Evolutionary conservation across 2,888 invertebrate species (phyloP).

Genomic region (Lamproptera curius): DNA sequence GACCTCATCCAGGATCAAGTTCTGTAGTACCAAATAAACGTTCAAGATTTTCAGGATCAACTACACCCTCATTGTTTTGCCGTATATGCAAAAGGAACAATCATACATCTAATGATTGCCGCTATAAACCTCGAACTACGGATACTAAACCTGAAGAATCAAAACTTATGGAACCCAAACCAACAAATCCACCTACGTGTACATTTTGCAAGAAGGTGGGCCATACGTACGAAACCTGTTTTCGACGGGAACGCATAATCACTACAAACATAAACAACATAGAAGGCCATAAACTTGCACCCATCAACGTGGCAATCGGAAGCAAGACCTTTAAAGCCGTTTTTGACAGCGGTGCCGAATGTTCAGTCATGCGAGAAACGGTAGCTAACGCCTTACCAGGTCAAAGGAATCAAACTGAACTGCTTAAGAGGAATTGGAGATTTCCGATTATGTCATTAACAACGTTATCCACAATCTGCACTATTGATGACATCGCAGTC

Average conservation of each 20-base stretch:
- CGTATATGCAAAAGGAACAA: constrained; percentile 17
- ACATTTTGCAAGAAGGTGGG: constrained; percentile 28
- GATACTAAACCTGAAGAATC: too few species aligned
- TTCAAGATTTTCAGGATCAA: not conserved
- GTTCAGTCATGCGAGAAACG: constrained; percentile 31
- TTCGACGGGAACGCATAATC: constrained; percentile 24
- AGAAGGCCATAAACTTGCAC: constrained; percentile 16
- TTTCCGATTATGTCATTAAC: constrained; percentile 15
- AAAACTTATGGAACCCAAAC: too few species aligned
- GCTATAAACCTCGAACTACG: constrained; percentile 13
- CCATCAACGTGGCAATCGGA: constrained; percentile 21
- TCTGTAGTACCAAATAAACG: constrained; percentile 5
- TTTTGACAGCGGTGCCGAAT: constrained; percentile 36
- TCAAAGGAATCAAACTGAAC: constrained; percentile 18
- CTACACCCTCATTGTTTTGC: not conserved
- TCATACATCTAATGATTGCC: not conserved
- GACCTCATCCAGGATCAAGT: not conserved
- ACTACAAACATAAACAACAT: constrained; percentile 30
- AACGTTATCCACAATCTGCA: constrained; percentile 10
- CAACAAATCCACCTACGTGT: constrained; percentile 13
- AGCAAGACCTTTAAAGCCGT: constrained; percentile 20
- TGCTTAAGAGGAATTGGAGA: constrained; percentile 14
- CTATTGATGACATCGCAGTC: constrained; percentile 12
- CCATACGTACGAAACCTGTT: constrained; percentile 31
- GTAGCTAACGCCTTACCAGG: constrained; percentile 31